Evolutionary conservation across 2,113 vertebrate species (phyloP), one percentile per base, ranked within the genome.

Genomic region (Antidorcas marsupialis): DNA sequence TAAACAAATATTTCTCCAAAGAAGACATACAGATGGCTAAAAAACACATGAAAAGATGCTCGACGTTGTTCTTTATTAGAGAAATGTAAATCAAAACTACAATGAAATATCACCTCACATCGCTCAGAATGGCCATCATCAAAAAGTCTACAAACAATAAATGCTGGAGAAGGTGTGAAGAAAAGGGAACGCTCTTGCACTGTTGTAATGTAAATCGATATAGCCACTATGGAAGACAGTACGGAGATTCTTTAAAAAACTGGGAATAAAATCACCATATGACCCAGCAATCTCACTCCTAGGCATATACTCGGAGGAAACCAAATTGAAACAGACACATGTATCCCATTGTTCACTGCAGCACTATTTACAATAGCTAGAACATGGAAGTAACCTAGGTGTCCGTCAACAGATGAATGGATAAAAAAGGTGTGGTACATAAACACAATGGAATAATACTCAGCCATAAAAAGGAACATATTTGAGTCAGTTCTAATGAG

Each of bases 181-280:
- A 64, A 64, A 67, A 67, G 33, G 33, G 33, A 10, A n/a, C 0
- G 0, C 33, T n/a, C 62, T 67, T 67, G 33, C 16, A 67, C 33
- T 19, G 16, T n/a, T n/a, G 7, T 67, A n/a, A 67, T 67, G 33
- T 67, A 67, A 67, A n/a, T n/a, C 4, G 4, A 67, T 67, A 19
- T 4, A 67, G 33, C 16, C 33, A n/a, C 62, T n/a, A 17, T 67
- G 62, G 16, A 67, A 67, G 33, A 67, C 16, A n/a, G 33, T 67
- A 67, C n/a, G 16, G 62, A 19, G 16, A n/a, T 4, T 64, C 2
- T 64, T 64, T 19, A n/a, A 17, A 67, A 64, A 67, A 67, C 7
- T n/a, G 17, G 7, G 33, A 67, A 67, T 19, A 67, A 67, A 67
- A n/a, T 67, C 33, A 67, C 7, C 62, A n/a, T 67, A 67, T 36